A percentile compares a stretch with the other conserved stretches of the same genome.
Evolutionary conservation across 1,140 invertebrate species (phyloP).

Genomic region (Cydia pomonella): DNA sequence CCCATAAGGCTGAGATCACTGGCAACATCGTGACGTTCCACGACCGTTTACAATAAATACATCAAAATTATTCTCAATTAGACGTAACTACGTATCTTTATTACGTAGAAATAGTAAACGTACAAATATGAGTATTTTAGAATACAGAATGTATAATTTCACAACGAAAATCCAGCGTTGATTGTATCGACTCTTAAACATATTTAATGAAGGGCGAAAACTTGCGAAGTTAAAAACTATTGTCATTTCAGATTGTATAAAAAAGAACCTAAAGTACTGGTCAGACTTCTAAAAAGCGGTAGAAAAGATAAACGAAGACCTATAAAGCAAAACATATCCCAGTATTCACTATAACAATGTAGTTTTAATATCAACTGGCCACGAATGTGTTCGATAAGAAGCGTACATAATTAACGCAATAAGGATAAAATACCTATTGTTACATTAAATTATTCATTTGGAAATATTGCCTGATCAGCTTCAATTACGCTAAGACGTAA

Average conservation of each 20-base stretch:
- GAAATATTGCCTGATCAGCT: conserved; percentile 59
- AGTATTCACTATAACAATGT: conserved; percentile 68
- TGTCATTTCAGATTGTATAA: background rate
- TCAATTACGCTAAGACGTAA: conserved; percentile 64
- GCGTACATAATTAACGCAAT: conserved; percentile 52
- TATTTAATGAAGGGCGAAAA: conserved; percentile 4
- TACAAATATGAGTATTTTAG: conserved; percentile 33
- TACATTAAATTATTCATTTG: conserved; percentile 50
- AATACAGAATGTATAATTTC: conserved; percentile 24
- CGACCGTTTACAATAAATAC: background rate
- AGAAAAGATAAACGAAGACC: background rate
- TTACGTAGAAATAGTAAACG: conserved; percentile 19
- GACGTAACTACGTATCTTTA: conserved; percentile 22
- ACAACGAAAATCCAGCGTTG: conserved; percentile 12
- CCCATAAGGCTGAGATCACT: background rate
- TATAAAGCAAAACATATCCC: conserved; percentile 37
- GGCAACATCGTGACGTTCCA: background rate
- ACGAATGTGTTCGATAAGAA: conserved; percentile 70
- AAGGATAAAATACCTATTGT: conserved; percentile 54
- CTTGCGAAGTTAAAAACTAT: background rate
- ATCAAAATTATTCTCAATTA: conserved; percentile 1
- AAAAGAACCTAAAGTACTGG: conserved; percentile 6
- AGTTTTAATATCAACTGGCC: conserved; percentile 73
- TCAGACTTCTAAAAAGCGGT: conserved; percentile 10
- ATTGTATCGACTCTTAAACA: background rate